Conservation (phyloP, 2,888 invertebrate genomes). For the Synanthedon myopaeformis region DNA sequence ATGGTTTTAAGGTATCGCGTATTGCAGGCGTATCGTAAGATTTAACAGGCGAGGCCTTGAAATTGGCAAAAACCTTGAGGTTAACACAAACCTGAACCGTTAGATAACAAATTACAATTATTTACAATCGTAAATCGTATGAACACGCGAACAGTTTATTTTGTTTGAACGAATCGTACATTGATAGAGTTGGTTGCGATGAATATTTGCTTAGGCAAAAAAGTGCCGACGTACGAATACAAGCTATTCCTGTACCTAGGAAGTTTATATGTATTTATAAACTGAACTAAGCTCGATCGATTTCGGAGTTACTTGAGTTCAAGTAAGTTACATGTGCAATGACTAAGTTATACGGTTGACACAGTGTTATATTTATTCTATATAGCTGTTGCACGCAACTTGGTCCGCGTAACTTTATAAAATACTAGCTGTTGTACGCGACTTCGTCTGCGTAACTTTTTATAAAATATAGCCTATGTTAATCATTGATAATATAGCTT, state of each 20-base stretch:
- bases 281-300: slow-evolving; percentile 10
- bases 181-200: slow-evolving; percentile 14
- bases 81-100: not conserved
- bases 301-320: not conserved
- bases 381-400: too few relatives aligned
- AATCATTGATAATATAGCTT: too few relatives aligned
- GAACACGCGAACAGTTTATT: slow-evolving; percentile 45
- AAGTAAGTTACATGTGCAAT: too few relatives aligned
- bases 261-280: slow-evolving; percentile 32
- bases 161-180: slow-evolving; percentile 35
- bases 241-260: slow-evolving; percentile 27
- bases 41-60: slow-evolving; percentile 16
- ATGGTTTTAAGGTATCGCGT: not conserved
- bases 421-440: too few relatives aligned
- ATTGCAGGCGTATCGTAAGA: not conserved
- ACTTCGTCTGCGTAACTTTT: too few relatives aligned
- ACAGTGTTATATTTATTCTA: too few relatives aligned
- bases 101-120: slow-evolving; percentile 29
- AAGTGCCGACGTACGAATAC: slow-evolving; percentile 1
- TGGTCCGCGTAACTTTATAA: too few relatives aligned
- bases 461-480: too few relatives aligned
- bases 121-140: slow-evolving; percentile 50
- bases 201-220: slow-evolving; percentile 1
- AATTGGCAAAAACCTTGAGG: slow-evolving; percentile 17
- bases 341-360: too few relatives aligned